Evolutionary conservation across 2,888 invertebrate genomes (phyloP).

Genomic region (Lithophane ornitopus): DNA sequence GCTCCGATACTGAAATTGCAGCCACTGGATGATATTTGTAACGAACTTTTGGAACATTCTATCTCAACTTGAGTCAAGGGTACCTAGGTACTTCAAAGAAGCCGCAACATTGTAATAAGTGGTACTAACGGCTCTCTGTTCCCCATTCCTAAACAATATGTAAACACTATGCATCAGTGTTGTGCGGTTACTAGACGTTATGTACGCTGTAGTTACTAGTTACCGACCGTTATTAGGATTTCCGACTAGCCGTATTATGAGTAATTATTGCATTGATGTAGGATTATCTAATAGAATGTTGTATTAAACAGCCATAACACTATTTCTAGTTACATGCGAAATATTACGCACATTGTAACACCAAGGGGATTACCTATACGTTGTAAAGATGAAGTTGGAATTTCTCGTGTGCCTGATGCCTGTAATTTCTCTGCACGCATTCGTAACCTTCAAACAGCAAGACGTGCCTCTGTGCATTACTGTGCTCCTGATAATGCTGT

Average conservation of each 20-base stretch:
- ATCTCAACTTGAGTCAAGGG: background rate
- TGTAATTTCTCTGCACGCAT: background rate
- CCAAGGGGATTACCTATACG: background rate
- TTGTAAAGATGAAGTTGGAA: background rate
- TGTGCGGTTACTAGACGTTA: conserved; percentile 22
- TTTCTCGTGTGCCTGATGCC: background rate
- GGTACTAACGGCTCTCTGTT: conserved; percentile 43
- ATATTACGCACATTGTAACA: background rate
- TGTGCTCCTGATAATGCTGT: background rate
- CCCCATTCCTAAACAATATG: conserved; percentile 36
- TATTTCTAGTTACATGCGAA: conserved; percentile 27
- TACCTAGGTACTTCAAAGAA: background rate
- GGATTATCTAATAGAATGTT: conserved; percentile 30
- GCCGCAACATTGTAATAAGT: conserved; percentile 31
- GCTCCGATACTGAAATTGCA: too few species aligned
- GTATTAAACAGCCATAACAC: conserved; percentile 41
- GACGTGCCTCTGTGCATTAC: background rate
- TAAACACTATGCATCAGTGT: conserved; percentile 47
- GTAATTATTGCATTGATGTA: conserved; percentile 45
- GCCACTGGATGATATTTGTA: too few species aligned
- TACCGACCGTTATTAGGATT: conserved; percentile 31
- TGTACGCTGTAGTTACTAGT: conserved; percentile 19
- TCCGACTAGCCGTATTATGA: conserved; percentile 39
- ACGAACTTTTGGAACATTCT: too few species aligned
- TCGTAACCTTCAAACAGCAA: background rate